phyloP scores from a whole-genome alignment of 2,797 vertebrate genomes.

The Muscicapa comitata region DNA sequence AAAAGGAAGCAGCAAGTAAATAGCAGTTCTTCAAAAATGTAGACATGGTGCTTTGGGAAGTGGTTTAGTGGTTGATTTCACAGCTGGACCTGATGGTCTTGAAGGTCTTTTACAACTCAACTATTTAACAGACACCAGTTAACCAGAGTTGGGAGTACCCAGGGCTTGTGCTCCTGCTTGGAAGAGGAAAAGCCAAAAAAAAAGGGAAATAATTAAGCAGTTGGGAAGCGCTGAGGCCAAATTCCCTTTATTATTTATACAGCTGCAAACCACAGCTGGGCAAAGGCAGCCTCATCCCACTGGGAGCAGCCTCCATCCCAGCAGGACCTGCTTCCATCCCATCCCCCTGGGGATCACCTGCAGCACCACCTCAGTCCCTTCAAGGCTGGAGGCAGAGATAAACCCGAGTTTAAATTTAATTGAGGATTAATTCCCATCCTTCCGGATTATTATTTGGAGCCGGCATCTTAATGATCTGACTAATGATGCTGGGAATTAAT shows the following conservation, averaged over 20 bases:
- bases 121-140: background rate
- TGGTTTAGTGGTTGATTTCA: background rate
- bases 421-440: background rate
- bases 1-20: background rate
- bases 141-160: background rate
- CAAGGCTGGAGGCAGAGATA: background rate
- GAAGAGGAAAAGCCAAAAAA: background rate
- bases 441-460: background rate
- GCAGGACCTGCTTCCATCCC: rapidly evolving
- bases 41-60: background rate
- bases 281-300: background rate
- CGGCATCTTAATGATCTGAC: background rate
- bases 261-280: slow-evolving; percentile 19
- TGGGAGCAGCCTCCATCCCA: background rate
- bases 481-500: background rate
- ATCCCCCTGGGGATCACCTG: background rate
- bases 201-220: rapidly evolving
- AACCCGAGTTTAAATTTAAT: background rate
- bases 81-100: background rate
- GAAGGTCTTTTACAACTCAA: background rate
- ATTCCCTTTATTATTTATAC: background rate
- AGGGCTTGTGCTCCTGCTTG: background rate
- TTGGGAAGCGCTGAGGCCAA: background rate
- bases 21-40: rapidly evolving
- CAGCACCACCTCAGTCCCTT: background rate